Base-by-base conservation (phyloP, 2,113 vertebrate species). In the Phrynosoma blainvillii region DNA sequence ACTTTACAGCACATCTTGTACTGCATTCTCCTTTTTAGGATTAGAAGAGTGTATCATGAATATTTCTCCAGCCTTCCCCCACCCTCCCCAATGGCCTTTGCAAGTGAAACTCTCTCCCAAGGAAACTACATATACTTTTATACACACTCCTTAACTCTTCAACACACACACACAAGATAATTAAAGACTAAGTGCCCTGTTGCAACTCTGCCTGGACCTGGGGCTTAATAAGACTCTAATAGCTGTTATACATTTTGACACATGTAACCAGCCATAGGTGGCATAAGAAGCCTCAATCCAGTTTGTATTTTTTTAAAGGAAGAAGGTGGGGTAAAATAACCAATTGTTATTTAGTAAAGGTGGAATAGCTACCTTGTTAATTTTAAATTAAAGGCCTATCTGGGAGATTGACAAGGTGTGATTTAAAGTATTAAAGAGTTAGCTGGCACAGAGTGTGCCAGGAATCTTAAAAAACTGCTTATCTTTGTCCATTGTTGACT, bases 161-260 rank as follows among this genome's bases (percentile, higher is more conserved):
- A 65, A 56, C 42, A 36, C 40, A 54, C 42, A 32, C 74, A 89
- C 85, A 79, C 87, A 59, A 91, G 87, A 91, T 95, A 95, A 96
- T 96, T 95, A 92, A 93, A 91, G 84, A 89, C 87, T 87, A 87
- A 92, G 91, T 92, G 93, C 92, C 59, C 94, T 93, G 71, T 96
- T 96, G 96, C 95, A 93, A 89, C 78, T 85, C 78, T 92, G 87
- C 89, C 92, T 93, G 91, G 56, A 88, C 92, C 86, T 52, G 75
- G 90, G 93, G 93, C 89, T 95, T 95, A 93, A 95, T 94, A 92
- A 95, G 93, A 88, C 59, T 0, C 80, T 91, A 90, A 93, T 86
- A 87, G 52, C 90, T 83, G 25, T 68, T 86, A 85, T 87, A 92
- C 81, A 47, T 90, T 89, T 65, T 73, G 40, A 91, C 11, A 18